Evolutionary conservation across 1,140 invertebrate species (phyloP), one percentile per base, ranked within the genome.

Genomic region (Ceratitis capitata): DNA sequence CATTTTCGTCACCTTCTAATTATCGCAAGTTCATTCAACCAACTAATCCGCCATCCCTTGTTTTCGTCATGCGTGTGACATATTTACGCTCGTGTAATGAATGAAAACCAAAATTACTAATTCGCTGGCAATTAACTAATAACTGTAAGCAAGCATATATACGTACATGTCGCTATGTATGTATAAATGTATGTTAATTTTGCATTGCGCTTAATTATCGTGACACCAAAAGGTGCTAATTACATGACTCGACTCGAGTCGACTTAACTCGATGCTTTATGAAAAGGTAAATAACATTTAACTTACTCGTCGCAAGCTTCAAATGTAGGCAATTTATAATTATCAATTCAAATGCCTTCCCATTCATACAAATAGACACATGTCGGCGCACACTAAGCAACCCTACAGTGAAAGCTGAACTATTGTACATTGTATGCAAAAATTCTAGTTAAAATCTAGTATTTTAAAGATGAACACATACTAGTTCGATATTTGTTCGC

Each of bases 151-250:
- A 39, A 69, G 29, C 61, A 3, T 29, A 32, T 32, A 32, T 69
- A 69, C 26, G 16, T 69, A 69, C 26, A 4, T 23, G 23, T 26
- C 56, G 19, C 56, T 39, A 69, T 32, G 12, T n/a, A n/a, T n/a
- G n/a, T n/a, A n/a, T n/a, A n/a, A n/a, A n/a, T n/a, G 39, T 32
- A 69, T 19, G 61, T 14, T 16, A 69, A 32, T 35, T 69, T 69
- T 19, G 61, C 32, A 35, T 69, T 69, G 29, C 32, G 61, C 32
- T 69, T 69, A 69, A 69, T 69, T 69, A 69, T 35, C 61, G 61
- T 69, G 32, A 69, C 61, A 69, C 61, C 39, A 69, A 69, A 69
- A 69, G 32, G 29, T 19, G 32, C 61, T 69, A 69, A 69, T 69
- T 69, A 69, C 61, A n/a, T 35, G 32, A 69, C 61, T 69, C 61